Base-by-base conservation (phyloP, 92 coral and sea anemone species). In the Zoanthus solanderi region DNA sequence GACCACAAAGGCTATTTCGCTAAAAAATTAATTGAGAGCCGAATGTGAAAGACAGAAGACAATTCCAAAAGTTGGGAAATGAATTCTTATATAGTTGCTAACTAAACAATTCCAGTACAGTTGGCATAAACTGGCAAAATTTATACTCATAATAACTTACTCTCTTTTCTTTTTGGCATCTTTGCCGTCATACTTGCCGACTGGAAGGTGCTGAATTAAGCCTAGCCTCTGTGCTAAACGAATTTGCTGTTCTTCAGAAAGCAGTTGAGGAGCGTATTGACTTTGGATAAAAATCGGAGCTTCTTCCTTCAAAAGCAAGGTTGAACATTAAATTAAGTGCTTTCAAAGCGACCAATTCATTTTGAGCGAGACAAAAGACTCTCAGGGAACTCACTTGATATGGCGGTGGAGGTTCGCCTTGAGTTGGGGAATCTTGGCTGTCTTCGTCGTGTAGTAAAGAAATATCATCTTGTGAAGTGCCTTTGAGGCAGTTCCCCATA, bases 401-500 rank as follows among this genome's bases (percentile, higher is more conserved):
- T 83, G 99, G 99, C 91, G 99, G 99, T 68, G 98, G 98, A 53
- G 98, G 98, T 90, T 97, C 98, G 84, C 97, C 98, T 68, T 89
- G 80, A 45, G 91, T 93, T 72, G 98, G 99, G 60, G 99, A 90
- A 91, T 97, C 98, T 73, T 94, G 79, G 68, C 92, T 94, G 76
- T 95, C 99, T 87, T 97, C 99, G 83, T 94, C 99, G 80, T 94
- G 99, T 77, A 97, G 82, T 74, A 97, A 93, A 31, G 99, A 97
- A 91, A 97, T 97, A 87, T 97, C 99, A 84, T 97, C 99, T 72
- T 96, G 98, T 17, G 97, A 96, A 83, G 99, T 85, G 87, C 92
- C 84, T 92, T 94, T 95, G 68, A 97, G 84, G 83, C 99, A 97
- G 93, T 97, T 97, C 89, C 99, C 99, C 99, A 97, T 97, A 83